A percentile compares a stretch with the other conserved stretches of the same genome.
Conservation (phyloP, 1,140 invertebrate species). For the Andricus grossulariae region DNA sequence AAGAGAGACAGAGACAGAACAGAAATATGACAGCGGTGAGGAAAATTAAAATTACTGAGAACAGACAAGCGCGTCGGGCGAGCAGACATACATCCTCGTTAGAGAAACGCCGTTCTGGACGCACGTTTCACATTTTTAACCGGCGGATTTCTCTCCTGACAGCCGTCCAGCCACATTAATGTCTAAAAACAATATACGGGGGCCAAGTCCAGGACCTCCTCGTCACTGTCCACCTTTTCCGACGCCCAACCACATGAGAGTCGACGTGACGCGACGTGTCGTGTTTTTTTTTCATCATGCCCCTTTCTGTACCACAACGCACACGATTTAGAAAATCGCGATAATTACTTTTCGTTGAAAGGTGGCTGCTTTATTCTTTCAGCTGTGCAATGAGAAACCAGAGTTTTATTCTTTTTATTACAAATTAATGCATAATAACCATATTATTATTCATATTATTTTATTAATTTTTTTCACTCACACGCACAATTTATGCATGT, state of each 20-base stretch:
- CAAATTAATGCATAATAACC: no score
- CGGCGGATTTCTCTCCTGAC: constrained; percentile 42
- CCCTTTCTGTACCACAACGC: constrained; percentile 12
- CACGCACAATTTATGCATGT: no score
- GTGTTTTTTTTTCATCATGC: constrained; percentile 2
- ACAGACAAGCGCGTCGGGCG: constrained; percentile 35
- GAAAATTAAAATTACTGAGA: constrained; percentile 42
- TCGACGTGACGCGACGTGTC: background rate
- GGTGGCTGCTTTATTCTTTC: background rate
- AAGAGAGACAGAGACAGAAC: background rate
- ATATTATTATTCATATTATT: no score
- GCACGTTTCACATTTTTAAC: constrained; percentile 46
- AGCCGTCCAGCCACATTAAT: constrained; percentile 44
- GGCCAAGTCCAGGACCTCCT: constrained; percentile 2
- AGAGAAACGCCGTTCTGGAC: constrained; percentile 38
- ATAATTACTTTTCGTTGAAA: background rate
- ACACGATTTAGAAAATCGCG: constrained; percentile 22
- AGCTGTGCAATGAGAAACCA: no score
- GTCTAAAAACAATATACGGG: constrained; percentile 42
- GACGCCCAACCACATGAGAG: background rate
- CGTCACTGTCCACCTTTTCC: background rate
- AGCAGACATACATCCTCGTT: constrained; percentile 47
- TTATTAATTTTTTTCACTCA: no score
- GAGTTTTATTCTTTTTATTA: no score
- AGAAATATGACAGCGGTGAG: constrained; percentile 5